Evolutionary conservation across 2,113 vertebrate species (phyloP), one percentile per base, ranked within the genome.

Genomic region (Anser brachyrhynchus): DNA sequence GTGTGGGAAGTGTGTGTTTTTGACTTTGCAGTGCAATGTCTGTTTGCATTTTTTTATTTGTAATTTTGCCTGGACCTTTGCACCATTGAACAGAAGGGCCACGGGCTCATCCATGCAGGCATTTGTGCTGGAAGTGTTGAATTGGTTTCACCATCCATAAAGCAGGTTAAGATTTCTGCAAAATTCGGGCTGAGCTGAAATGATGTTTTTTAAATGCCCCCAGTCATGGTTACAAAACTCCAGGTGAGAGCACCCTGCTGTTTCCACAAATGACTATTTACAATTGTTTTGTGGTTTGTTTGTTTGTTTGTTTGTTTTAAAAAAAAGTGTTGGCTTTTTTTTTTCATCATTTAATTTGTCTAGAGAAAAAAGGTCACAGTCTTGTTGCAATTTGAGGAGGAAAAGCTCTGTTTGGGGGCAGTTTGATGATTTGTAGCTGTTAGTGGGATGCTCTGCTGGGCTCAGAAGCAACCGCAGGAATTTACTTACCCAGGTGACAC

Each of bases 121-220:
- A 1, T 61, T 25, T 29, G 11, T 4, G 1, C 54, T n/a, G 58
- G 19, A 31, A 78, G n/a, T 1, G 0, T 41, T 23, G 33, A 13
- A 49, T 13, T 7, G 2, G 1, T 3, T 8, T 39, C 2, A 7
- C 5, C 31, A 2, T 1, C 43, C 1, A 0, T 0, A 22, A 22
- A 2, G 9, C 4, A 3, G n/a, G 22, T 65, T 33, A 59, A 73
- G 1, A 13, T 44, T 28, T 51, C 66, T 31, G 14, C 75, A 57
- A 51, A 66, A 28, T 7, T 35, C 54, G 33, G 23, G n/a, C 44
- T 2, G 11, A 54, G 51, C 51, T 25, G 22, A 52, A 52, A 52
- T 52, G 51, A 26, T 1, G 25, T 43, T 55, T 10, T n/a, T 26
- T 23, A 70, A 52, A 4, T 3, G 22, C 17, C 46, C 70, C 55